phyloP scores from a whole-genome alignment of 92 coral and sea anemone species.

The Micromussa lordhowensis region DNA sequence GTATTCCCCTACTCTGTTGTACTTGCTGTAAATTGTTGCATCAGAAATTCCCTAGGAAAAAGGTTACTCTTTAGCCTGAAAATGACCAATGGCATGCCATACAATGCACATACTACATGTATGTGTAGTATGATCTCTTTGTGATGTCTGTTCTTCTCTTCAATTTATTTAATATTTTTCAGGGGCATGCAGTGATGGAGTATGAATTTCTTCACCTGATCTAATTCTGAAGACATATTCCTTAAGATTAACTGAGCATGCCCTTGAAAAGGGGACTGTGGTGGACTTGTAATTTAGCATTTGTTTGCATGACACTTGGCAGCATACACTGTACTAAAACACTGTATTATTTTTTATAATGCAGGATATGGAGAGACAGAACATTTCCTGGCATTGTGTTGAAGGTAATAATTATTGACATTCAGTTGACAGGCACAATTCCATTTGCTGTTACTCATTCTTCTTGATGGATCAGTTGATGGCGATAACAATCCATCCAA shows the following conservation, averaged over 20 bases:
- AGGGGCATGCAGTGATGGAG: conserved; percentile 46
- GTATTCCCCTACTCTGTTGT: no score
- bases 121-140: no score
- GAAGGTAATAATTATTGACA: neutral
- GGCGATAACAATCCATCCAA: neutral
- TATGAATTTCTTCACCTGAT: conserved; percentile 79
- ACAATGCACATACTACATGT: no score
- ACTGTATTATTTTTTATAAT: neutral
- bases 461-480: neutral
- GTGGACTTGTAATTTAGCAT: no score
- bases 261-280: neutral
- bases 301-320: neutral
- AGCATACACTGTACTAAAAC: no score
- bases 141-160: neutral
- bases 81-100: no score
- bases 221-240: conserved; percentile 35
- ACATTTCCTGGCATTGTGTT: neutral
- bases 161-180: neutral
- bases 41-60: no score
- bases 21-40: no score
- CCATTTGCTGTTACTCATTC: neutral
- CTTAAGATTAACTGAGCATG: conserved; percentile 36
- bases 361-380: neutral
- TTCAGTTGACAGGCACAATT: neutral
- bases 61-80: no score